These are phyloP conservation scores for Hyperopisus bebe DNA, from an alignment of 2,113 vertebrate species.

Conservation along the genomic window DNA sequence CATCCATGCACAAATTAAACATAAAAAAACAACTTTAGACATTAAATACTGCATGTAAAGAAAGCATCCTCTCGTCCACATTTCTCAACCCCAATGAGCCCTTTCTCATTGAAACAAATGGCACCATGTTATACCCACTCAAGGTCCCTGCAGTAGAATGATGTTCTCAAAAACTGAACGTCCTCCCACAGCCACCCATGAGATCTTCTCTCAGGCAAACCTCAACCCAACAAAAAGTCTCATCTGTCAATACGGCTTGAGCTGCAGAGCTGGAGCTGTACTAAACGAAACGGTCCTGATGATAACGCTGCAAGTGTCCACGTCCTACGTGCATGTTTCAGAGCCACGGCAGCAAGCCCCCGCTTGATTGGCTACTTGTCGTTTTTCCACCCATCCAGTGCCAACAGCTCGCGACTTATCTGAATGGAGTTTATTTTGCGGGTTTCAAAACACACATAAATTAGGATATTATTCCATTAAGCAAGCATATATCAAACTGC, in stretches of 20 bases:
- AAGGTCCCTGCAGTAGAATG: background rate
- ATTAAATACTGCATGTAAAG: background rate
- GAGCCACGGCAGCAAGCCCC: background rate
- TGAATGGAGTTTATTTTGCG: conserved; percentile 21
- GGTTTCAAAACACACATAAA: conserved; percentile 22
- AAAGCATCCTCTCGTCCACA: background rate
- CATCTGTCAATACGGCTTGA: background rate
- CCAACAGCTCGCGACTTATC: conserved; percentile 15
- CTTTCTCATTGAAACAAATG: background rate
- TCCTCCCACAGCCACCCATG: background rate
- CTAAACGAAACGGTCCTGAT: background rate
- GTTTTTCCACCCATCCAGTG: background rate
- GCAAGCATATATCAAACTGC: conserved; percentile 6
- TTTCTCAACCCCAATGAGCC: background rate
- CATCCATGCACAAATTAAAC: background rate
- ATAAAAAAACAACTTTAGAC: background rate
- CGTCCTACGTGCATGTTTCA: background rate
- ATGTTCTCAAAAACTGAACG: background rate
- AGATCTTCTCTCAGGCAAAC: background rate
- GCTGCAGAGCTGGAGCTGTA: background rate
- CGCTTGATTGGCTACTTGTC: background rate
- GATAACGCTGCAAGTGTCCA: background rate
- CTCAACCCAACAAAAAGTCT: background rate
- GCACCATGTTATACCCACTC: background rate
- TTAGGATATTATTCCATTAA: conserved; percentile 18